Conservation (phyloP, 2,797 vertebrate species). For the Silurus lanzhouensis region DNA sequence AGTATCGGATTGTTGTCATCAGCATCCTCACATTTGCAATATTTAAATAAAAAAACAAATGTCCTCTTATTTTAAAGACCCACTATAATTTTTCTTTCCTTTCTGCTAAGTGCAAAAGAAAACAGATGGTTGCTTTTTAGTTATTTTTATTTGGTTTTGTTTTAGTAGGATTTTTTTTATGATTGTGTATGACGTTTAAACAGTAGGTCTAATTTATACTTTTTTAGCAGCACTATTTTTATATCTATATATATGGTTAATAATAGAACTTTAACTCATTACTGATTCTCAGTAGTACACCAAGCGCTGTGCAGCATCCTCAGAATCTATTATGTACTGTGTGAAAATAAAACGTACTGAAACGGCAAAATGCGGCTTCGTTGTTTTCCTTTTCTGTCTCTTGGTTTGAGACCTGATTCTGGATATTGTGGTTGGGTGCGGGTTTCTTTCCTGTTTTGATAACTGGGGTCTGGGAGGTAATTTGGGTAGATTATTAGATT, state of each 20-base stretch:
- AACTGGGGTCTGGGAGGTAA: too few relatives aligned
- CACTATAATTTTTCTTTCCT: slow-evolving; percentile 41
- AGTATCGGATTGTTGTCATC: slow-evolving; percentile 31
- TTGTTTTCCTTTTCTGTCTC: not conserved
- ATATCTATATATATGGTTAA: slow-evolving; percentile 81
- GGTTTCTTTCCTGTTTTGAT: too few relatives aligned
- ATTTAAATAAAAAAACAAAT: slow-evolving; percentile 43
- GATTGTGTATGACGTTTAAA: slow-evolving; percentile 87
- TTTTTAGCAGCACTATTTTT: slow-evolving; percentile 99
- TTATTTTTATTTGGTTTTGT: slow-evolving; percentile 68
- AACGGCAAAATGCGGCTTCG: slow-evolving; percentile 41
- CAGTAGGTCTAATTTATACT: slow-evolving; percentile 99
- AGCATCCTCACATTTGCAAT: slow-evolving; percentile 46
- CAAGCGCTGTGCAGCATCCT: slow-evolving; percentile 88
- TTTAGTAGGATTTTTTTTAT: slow-evolving; percentile 92
- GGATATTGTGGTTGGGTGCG: not conserved
- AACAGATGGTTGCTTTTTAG: slow-evolving; percentile 46
- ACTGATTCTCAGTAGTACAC: slow-evolving; percentile 73
- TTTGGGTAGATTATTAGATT: too few relatives aligned
- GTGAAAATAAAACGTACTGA: slow-evolving; percentile 82
- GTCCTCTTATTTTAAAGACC: slow-evolving; percentile 51
- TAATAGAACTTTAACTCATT: slow-evolving; percentile 77
- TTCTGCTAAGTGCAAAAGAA: slow-evolving; percentile 76
- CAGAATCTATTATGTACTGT: slow-evolving; percentile 93
- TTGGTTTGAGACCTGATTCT: not conserved